These are phyloP conservation scores for Eurystomus glaucurus DNA, from an alignment of 2,797 vertebrate genomes.

Conservation along the genomic window DNA sequence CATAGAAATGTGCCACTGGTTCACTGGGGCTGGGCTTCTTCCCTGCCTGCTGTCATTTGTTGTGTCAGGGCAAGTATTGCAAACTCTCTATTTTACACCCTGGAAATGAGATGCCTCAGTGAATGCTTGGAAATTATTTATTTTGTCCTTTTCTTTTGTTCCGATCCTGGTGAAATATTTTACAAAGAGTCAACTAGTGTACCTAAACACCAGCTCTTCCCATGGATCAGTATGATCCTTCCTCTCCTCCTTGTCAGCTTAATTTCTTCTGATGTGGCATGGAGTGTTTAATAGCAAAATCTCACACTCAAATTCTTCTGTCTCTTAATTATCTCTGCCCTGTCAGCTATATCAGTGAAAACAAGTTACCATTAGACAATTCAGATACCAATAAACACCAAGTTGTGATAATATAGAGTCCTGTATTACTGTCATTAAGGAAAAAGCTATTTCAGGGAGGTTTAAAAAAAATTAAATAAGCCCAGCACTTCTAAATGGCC, in stretches of 20 bases:
- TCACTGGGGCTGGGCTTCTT: background rate
- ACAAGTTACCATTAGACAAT: slow-evolving; percentile 49
- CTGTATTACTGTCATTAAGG: slow-evolving; percentile 25
- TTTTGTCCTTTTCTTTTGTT: background rate
- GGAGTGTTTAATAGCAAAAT: slow-evolving; percentile 38
- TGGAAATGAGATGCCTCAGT: background rate
- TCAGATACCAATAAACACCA: slow-evolving; percentile 56
- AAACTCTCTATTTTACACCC: background rate
- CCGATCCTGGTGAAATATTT: background rate
- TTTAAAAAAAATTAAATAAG: slow-evolving; percentile 45
- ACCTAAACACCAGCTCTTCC: slow-evolving; percentile 22
- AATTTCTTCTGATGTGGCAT: slow-evolving; percentile 46
- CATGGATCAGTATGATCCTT: background rate
- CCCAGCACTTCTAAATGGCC: slow-evolving; percentile 34
- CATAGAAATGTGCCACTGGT: background rate
- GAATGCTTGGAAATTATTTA: background rate
- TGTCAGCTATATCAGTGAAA: slow-evolving; percentile 58
- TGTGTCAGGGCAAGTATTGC: background rate
- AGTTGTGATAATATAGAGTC: slow-evolving; percentile 33
- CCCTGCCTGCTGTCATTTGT: background rate
- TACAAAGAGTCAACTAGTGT: background rate
- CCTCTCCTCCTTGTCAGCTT: slow-evolving; percentile 30
- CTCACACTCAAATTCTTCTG: slow-evolving; percentile 29
- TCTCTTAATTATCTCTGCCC: slow-evolving; percentile 71
- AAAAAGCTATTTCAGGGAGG: slow-evolving; percentile 16